Base-by-base conservation (phyloP, 2,888 invertebrate species). In the Busseola fusca region DNA sequence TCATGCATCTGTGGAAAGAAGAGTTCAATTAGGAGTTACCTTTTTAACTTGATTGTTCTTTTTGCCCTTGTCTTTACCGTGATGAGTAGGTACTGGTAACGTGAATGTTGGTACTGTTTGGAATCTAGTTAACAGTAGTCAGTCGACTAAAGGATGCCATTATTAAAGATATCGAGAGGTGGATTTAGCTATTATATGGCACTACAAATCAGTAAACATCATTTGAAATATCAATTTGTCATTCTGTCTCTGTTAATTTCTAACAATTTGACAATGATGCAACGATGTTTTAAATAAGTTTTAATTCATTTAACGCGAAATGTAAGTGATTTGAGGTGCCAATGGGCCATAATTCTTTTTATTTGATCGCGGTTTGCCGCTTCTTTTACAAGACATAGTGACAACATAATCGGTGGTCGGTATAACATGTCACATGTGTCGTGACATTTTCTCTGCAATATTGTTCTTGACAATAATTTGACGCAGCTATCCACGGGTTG, bases 1-100 rank as follows among this genome's bases (percentile, higher is more conserved):
- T 97, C 96, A 97, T 96, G 95, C 97, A 97, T 96, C 98, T 98
- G 96, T 80, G 91, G 90, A 91, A 58, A 75, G 59, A 56, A 34
- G 16, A 37, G n/a, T 14, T 4, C 4, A n/a, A 63, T 54, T 42
- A 16, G n/a, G 9, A 34, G 14, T 52, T 59, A 7, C 5, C 1
- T 37, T n/a, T 67, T 67, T 5, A 12, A 12, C 16, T 9, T 45
- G 10, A 18, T 34, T 7, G 6, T 25, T 6, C 0, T 40, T 64
- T 18, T 54, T 16, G 9, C 21, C 7, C 18, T 67, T 25, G 12
- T 66, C 21, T 62, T 57, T n/a, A 60, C 42, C n/a, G 21, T 7
- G 18, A 42, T 18, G 21, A 42, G 7, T 25, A 25, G 18, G n/a
- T n/a, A 16, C 21, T 10, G 6, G 25, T 40, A 59, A 5, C 5